Conservation (phyloP, 2,888 invertebrate genomes). For the Drosophila ustulata region DNA sequence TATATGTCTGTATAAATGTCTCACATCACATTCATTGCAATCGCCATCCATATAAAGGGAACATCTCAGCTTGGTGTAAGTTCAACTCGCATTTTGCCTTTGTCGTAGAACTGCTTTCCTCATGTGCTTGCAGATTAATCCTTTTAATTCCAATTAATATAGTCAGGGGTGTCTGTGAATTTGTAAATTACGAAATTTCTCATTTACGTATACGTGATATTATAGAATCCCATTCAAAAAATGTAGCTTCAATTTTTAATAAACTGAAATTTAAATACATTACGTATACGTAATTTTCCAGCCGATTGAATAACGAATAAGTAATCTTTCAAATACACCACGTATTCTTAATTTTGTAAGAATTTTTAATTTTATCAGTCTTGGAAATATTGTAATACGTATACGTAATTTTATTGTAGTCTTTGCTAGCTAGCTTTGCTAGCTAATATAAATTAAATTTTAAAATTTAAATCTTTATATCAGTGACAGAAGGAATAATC, state of each 20-base stretch:
- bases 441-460: no score
- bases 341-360: no score
- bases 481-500: neutral
- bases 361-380: no score
- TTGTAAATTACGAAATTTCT: neutral
- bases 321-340: no score
- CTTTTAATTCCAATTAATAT: no score
- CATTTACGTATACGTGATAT: neutral
- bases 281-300: neutral
- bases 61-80: constrained; percentile 97
- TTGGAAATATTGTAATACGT: neutral
- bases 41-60: constrained; percentile 88
- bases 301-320: neutral
- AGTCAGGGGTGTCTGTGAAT: neutral
- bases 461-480: no score
- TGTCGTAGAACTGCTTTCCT: constrained; percentile 29
- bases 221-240: no score
- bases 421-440: no score
- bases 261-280: no score
- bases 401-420: neutral
- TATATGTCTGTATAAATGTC: constrained; percentile 61
- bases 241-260: no score
- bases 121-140: constrained; percentile 1
- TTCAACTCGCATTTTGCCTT: constrained; percentile 83
- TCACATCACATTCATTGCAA: constrained; percentile 72